A percentile compares a stretch with the other conserved stretches of the same genome.
phyloP scores from a whole-genome alignment of 2,113 vertebrate species.

The Bettongia penicillata region DNA sequence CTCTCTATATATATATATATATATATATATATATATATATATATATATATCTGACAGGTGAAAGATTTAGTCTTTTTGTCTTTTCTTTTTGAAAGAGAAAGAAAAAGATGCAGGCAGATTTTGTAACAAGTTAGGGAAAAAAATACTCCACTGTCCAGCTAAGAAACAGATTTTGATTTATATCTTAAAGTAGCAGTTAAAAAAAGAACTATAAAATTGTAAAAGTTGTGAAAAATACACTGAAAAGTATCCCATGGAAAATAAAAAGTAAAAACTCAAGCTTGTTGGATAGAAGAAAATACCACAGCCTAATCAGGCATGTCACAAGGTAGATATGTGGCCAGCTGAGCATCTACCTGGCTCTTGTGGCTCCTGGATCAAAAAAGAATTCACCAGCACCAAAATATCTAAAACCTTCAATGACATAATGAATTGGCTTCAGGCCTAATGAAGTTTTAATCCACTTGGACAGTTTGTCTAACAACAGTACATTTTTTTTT shows the following conservation, averaged over 20 bases:
- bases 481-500: constrained; percentile 52
- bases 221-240: constrained; percentile 59
- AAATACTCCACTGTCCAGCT: constrained; percentile 20
- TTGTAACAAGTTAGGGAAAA: constrained; percentile 4
- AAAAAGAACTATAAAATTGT: constrained; percentile 75
- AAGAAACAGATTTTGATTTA: constrained; percentile 61
- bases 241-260: constrained; percentile 67
- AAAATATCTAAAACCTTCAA: constrained; percentile 59
- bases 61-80: constrained; percentile 32
- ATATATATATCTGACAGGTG: constrained; percentile 49
- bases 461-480: constrained; percentile 23
- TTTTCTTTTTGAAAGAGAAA: constrained; percentile 38
- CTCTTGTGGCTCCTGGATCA: constrained; percentile 48
- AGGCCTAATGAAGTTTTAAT: constrained; percentile 55
- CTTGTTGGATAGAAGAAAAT: constrained; percentile 53
- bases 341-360: background rate
- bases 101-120: constrained; percentile 52
- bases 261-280: constrained; percentile 54
- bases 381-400: constrained; percentile 74
- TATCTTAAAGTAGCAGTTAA: constrained; percentile 62
- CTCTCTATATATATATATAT: too few species aligned
- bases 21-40: background rate
- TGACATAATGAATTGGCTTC: constrained; percentile 30
- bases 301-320: background rate
- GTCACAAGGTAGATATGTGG: background rate